Evolutionary conservation across 2,797 vertebrate species (phyloP).

Genomic region (Helarctos malayanus): DNA sequence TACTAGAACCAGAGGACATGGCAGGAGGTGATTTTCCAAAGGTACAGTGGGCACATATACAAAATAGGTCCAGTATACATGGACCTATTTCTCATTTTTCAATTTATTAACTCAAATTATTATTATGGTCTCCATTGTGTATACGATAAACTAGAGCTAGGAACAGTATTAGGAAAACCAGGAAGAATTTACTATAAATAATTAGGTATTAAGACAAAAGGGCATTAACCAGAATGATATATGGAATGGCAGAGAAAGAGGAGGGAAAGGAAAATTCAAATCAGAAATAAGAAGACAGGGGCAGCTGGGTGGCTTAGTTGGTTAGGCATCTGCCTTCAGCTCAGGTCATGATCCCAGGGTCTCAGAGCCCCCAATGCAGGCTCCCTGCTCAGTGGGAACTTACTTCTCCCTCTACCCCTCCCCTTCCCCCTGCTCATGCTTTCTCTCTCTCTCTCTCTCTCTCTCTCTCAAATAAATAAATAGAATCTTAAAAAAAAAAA

Average conservation of each 20-base stretch:
- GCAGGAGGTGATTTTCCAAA: background rate
- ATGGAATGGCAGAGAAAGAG: background rate
- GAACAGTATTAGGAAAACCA: background rate
- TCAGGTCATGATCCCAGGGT: background rate
- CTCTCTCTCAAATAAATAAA: background rate
- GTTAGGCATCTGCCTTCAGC: background rate
- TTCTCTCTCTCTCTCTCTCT: background rate
- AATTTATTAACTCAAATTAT: slow-evolving; percentile 29
- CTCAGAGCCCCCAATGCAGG: no score
- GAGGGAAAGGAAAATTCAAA: background rate
- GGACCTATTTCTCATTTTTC: background rate
- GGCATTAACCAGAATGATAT: background rate
- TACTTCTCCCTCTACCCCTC: background rate
- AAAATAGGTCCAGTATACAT: background rate
- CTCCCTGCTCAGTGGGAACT: no score
- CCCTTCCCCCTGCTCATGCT: background rate
- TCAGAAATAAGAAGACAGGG: background rate
- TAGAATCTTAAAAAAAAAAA: background rate
- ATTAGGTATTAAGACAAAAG: background rate
- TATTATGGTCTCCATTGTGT: background rate
- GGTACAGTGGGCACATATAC: background rate
- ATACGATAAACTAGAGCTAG: slow-evolving; percentile 4
- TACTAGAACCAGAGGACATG: background rate
- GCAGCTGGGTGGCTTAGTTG: background rate
- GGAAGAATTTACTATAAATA: slow-evolving; percentile 7